phyloP scores from a whole-genome alignment of 2,888 invertebrate genomes.

The Aquatica leii region DNA sequence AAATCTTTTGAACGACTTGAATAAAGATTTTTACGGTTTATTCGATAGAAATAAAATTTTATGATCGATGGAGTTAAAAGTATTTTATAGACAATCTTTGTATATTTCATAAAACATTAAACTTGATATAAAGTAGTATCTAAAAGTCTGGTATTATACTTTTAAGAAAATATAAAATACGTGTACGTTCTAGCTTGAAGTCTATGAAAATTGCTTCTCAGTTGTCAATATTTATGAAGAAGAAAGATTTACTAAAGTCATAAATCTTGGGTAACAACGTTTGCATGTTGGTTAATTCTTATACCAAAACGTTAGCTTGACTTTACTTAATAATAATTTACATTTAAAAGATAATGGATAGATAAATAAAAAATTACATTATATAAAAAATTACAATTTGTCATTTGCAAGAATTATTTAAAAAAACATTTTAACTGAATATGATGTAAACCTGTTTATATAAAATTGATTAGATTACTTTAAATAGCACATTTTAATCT shows the following conservation, averaged over 20 bases:
- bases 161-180: not conserved
- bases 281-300: not conserved
- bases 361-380: not conserved
- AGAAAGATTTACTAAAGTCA: conserved; percentile 3
- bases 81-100: conserved; percentile 10
- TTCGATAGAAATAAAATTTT: conserved; percentile 14
- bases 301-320: conserved; percentile 5
- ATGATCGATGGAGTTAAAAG: not conserved
- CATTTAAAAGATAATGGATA: conserved; percentile 4
- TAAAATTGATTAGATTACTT: not conserved
- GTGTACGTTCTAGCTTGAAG: not conserved
- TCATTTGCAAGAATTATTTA: not conserved
- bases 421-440: too few species aligned
- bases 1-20: not conserved
- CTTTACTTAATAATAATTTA: not conserved
- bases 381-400: not conserved
- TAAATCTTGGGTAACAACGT: not conserved
- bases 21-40: conserved; percentile 8
- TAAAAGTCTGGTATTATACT: not conserved
- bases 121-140: not conserved
- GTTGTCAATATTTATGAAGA: conserved; percentile 1
- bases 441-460: too few species aligned
- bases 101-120: conserved; percentile 2
- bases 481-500: too few species aligned
- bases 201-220: too few species aligned